Evolutionary conservation across 2,888 invertebrate genomes (phyloP).

Genomic region (Scrobipalpa atriplicella): DNA sequence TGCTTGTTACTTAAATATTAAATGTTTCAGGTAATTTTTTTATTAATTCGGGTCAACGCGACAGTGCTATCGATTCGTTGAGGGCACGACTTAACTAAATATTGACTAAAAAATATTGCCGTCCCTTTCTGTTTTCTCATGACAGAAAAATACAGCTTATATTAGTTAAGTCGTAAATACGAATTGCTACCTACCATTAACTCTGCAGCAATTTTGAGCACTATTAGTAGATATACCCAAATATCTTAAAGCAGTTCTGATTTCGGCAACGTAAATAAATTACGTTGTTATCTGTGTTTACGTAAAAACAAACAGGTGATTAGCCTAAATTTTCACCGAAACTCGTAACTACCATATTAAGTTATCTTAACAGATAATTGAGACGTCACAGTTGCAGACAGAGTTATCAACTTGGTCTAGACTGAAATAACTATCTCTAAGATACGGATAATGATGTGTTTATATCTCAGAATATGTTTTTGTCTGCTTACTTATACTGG

Average conservation of each 20-base stretch:
- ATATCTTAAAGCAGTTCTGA: not conserved
- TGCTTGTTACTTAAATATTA: too few species aligned
- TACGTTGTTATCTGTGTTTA: not conserved
- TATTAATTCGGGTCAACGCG: too few species aligned
- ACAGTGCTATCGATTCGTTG: too few species aligned
- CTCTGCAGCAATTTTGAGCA: too few species aligned
- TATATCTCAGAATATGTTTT: not conserved
- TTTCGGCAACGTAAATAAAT: not conserved
- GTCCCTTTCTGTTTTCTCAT: too few species aligned
- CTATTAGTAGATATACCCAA: too few species aligned
- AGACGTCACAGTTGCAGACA: not conserved
- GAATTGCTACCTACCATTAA: too few species aligned
- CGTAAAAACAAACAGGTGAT: constrained; percentile 19
- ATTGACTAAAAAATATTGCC: too few species aligned
- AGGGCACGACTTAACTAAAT: too few species aligned
- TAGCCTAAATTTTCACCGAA: constrained; percentile 18
- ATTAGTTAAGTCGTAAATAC: too few species aligned
- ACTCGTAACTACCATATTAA: not conserved
- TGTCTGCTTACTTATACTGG: not conserved
- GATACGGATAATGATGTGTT: not conserved
- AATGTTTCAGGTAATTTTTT: too few species aligned
- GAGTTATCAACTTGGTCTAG: not conserved
- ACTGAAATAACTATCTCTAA: not conserved
- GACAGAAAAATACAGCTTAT: too few species aligned
- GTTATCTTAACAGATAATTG: not conserved